Percentiles rank a stretch among this genome's conserved stretches.
These are phyloP conservation scores for Stomorhina lunata DNA, from an alignment of 2,888 invertebrate genomes.

Conservation along the genomic window DNA sequence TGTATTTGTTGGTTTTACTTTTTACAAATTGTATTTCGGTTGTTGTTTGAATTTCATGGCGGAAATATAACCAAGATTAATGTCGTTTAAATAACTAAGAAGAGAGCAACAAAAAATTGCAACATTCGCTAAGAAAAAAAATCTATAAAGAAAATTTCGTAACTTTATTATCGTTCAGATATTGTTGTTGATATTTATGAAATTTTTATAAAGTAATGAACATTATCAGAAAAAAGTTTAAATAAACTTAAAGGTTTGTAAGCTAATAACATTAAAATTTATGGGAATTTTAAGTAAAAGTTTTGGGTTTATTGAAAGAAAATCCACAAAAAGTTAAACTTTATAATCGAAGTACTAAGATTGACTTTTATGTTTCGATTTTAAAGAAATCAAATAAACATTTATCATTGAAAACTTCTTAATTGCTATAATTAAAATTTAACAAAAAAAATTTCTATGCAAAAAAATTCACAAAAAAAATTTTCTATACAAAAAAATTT, in stretches of 20 bases:
- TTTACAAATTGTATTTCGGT: constrained; percentile 57
- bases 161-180: constrained; percentile 66
- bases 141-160: constrained; percentile 61
- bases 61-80: constrained; percentile 66
- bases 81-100: constrained; percentile 63
- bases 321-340: too few species aligned
- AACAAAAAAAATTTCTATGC: too few species aligned
- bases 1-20: constrained; percentile 34
- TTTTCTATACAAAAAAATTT: too few species aligned
- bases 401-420: too few species aligned
- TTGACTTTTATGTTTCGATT: too few species aligned
- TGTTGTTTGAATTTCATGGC: constrained; percentile 63
- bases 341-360: too few species aligned
- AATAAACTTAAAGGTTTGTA: constrained; percentile 51
- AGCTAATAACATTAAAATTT: constrained; percentile 64
- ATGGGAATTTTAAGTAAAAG: constrained; percentile 64
- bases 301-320: too few species aligned
- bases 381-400: too few species aligned
- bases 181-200: constrained; percentile 62
- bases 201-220: constrained; percentile 29
- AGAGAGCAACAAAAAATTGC: neutral
- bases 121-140: neutral
- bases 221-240: neutral
- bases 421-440: too few species aligned
- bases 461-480: too few species aligned